These are phyloP conservation scores for Hippoglossus hippoglossus DNA, from an alignment of 2,797 vertebrate species.

Conservation along the genomic window DNA sequence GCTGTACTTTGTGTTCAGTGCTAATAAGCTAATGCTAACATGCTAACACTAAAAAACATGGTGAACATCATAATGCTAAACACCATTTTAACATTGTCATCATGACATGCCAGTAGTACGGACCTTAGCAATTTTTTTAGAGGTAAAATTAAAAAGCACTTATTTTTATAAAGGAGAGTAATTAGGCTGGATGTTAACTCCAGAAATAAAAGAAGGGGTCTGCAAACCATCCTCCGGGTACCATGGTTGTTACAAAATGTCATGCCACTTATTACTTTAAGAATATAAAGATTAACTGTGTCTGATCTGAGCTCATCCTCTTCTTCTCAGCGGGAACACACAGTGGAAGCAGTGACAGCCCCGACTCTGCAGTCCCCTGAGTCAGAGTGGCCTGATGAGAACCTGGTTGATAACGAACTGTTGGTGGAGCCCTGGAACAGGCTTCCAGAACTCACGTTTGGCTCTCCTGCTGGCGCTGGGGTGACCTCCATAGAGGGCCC, in stretches of 20 bases:
- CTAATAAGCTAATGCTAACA: no score
- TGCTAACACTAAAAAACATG: no score
- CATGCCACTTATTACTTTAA: background rate
- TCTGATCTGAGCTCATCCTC: background rate
- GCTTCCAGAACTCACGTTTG: conserved; percentile 11
- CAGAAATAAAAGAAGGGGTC: no score
- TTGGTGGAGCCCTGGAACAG: conserved; percentile 41
- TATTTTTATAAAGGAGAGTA: no score
- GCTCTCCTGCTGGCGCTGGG: conserved; percentile 21
- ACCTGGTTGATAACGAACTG: conserved; percentile 16
- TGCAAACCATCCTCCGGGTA: no score
- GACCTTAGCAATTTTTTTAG: no score
- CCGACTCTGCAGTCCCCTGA: conserved; percentile 5
- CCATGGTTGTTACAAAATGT: no score
- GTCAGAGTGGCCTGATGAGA: conserved; percentile 13
- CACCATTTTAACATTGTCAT: no score
- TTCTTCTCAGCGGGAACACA: conserved; percentile 48
- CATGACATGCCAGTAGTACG: background rate
- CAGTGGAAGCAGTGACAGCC: conserved; percentile 20
- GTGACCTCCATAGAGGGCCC: conserved; percentile 40
- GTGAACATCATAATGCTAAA: no score
- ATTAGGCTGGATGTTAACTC: no score
- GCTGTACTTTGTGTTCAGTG: no score
- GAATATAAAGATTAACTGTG: background rate
- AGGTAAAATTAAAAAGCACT: no score